Conservation (phyloP, 2,797 vertebrate genomes). For the Meriones psammophilus region DNA sequence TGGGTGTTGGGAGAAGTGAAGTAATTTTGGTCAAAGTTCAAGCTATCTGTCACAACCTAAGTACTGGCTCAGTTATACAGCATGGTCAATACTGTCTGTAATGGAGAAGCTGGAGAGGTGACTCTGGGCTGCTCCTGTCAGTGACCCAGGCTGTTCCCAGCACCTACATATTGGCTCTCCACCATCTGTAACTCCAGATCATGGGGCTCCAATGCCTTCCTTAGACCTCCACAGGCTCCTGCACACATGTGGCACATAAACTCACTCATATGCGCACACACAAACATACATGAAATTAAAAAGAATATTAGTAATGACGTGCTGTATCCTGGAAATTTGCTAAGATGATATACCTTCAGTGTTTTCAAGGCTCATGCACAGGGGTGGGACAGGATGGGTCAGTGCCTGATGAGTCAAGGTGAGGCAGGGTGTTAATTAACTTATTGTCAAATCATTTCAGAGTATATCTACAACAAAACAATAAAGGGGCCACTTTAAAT, state of each 20-base stretch:
- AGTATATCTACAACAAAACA: not conserved
- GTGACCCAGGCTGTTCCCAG: not conserved
- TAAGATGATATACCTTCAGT: not conserved
- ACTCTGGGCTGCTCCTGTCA: not conserved
- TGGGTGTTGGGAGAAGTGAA: not conserved
- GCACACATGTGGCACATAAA: not conserved
- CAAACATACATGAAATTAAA: not conserved
- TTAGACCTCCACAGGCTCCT: not conserved
- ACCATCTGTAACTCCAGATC: not conserved
- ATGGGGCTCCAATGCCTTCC: not conserved
- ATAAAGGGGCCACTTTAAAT: not conserved
- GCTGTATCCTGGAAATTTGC: not conserved
- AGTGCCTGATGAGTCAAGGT: too few relatives aligned
- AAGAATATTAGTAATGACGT: not conserved
- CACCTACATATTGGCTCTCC: not conserved
- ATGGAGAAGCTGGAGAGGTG: too few relatives aligned
- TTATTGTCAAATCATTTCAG: not conserved
- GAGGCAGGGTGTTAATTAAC: not conserved
- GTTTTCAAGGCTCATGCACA: not conserved
- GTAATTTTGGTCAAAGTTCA: not conserved
- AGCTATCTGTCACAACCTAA: not conserved
- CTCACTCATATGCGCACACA: not conserved
- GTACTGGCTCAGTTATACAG: too few relatives aligned
- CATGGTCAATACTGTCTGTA: not conserved
- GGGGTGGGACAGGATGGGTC: too few relatives aligned